Base-by-base conservation (phyloP, 1,140 invertebrate genomes). In the Drosophila pectinifera region DNA sequence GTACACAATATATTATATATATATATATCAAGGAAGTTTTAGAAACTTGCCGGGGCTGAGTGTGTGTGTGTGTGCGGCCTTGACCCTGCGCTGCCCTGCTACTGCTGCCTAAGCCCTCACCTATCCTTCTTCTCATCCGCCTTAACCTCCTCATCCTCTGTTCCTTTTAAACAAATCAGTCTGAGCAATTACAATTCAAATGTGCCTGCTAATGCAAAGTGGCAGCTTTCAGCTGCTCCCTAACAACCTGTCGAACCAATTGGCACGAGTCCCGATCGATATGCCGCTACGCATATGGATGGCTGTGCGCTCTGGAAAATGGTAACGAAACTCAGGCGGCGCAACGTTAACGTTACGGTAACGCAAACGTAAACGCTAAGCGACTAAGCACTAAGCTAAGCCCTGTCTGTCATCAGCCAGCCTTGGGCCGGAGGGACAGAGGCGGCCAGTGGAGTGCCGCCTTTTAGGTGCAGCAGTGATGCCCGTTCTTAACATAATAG, bases 111-210 rank as follows among this genome's bases (percentile, higher is more conserved):
- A 22, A 13, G 36, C 11, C 36, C 42, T 56, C 36, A n/a, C 7
- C 28, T 20, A 8, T 38, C 26, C 22, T 39, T 20, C 28, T 22
- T 34, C 42, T n/a, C n/a, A n/a, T n/a, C n/a, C n/a, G n/a, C n/a
- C n/a, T n/a, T n/a, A n/a, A n/a, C n/a, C n/a, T n/a, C n/a, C n/a
- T n/a, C n/a, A n/a, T n/a, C 0, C 34, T n/a, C 34, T 51, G 26
- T 68, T 56, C 49, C 34, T 36, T 42, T 20, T 73, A 53, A 73
- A 70, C 79, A 89, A 88, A 88, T 89, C 84, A 88, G 84, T 89
- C 84, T 89, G 80, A 88, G 80, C 77, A 89, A 88, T 84, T 88
- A 74, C 80, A 89, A 83, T 83, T 83, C 42, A 73, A 86, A 83
- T 73, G 55, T 82, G 62, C 78, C 68, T 79, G 64, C 67, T 39